These are phyloP conservation scores for Dufourea novaeangliae DNA, from an alignment of 1,140 invertebrate genomes.

Conservation along the genomic window DNA sequence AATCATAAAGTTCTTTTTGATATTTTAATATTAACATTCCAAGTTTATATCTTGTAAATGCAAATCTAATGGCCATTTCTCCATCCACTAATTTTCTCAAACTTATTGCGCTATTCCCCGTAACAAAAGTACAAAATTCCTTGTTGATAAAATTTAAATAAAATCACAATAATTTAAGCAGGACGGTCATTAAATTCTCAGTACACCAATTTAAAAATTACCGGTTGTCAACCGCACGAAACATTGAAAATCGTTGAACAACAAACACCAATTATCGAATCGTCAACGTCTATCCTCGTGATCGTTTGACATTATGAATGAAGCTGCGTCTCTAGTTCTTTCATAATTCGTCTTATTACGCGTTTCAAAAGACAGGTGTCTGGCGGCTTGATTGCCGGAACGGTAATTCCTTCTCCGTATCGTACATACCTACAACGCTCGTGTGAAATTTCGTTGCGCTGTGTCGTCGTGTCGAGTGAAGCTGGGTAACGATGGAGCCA, in stretches of 20 bases:
- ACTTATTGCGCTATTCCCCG: too few relatives aligned
- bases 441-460: constrained; percentile 47
- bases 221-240: neutral
- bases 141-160: too few relatives aligned
- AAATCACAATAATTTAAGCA: too few relatives aligned
- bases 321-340: constrained; percentile 29
- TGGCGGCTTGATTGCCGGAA: constrained; percentile 40
- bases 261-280: neutral
- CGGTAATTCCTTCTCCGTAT: constrained; percentile 33
- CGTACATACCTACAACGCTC: neutral
- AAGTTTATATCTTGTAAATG: too few relatives aligned
- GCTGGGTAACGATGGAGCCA: constrained; percentile 4
- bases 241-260: too few relatives aligned
- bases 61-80: too few relatives aligned
- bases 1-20: too few relatives aligned
- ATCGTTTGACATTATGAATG: constrained; percentile 52
- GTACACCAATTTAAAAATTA: too few relatives aligned
- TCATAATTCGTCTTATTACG: constrained; percentile 61
- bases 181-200: too few relatives aligned
- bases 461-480: constrained; percentile 36
- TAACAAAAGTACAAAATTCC: too few relatives aligned
- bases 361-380: constrained; percentile 31
- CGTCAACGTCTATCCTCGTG: constrained; percentile 4
- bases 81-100: too few relatives aligned
- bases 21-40: too few relatives aligned